A percentile compares a stretch with the other conserved stretches of the same genome.
These are phyloP conservation scores for Pocillopora verrucosa DNA, from an alignment of 64 coral and sea anemone species.

Conservation along the genomic window DNA sequence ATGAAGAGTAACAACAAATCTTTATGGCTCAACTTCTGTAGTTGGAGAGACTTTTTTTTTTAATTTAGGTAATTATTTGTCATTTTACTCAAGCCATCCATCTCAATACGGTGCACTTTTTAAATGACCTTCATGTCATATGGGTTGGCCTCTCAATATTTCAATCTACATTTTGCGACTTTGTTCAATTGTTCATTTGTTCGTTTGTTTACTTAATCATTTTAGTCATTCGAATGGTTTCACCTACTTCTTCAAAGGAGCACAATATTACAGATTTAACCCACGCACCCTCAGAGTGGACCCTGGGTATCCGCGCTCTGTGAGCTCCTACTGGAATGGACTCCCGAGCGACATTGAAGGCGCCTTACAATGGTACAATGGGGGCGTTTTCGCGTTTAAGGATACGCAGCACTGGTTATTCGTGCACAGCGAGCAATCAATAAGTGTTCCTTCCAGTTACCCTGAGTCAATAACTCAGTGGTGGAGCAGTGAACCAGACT, in stretches of 20 bases:
- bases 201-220: background rate
- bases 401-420: conserved; percentile 81
- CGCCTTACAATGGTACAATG: conserved; percentile 88
- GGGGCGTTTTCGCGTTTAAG: conserved; percentile 90
- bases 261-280: conserved; percentile 79
- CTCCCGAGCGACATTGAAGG: conserved; percentile 70
- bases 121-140: no score
- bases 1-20: no score
- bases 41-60: no score
- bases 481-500: conserved; percentile 53
- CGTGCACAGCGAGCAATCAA: conserved; percentile 28
- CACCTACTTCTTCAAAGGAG: conserved; percentile 95
- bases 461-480: conserved; percentile 64
- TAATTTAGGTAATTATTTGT: no score
- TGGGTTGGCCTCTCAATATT: no score
- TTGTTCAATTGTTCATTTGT: background rate
- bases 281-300: conserved; percentile 35
- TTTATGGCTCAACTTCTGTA: no score
- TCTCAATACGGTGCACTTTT: no score
- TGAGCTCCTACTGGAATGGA: conserved; percentile 74
- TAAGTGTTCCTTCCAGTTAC: conserved; percentile 60
- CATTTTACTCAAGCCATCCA: no score
- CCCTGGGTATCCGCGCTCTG: conserved; percentile 53
- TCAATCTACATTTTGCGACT: no score
- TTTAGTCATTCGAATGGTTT: conserved; percentile 73